Conservation (phyloP, 1,140 invertebrate species). For the Trachymyrmex septentrionalis region DNA sequence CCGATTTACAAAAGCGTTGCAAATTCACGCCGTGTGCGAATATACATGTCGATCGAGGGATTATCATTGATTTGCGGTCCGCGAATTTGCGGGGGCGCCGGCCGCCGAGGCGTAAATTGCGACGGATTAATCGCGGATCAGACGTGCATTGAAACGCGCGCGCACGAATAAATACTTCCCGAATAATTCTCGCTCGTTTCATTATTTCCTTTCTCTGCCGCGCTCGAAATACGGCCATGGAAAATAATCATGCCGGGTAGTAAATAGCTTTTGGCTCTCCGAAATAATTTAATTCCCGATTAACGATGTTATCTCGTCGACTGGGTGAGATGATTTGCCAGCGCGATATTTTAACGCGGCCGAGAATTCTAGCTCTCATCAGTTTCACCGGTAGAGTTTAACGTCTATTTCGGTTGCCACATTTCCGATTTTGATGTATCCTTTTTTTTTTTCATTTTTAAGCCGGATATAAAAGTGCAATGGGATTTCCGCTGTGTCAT, state of each 20-base stretch:
- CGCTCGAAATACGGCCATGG: constrained; percentile 9
- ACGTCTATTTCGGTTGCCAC: constrained; percentile 7
- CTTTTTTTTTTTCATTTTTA: constrained; percentile 33
- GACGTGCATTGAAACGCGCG: constrained; percentile 33
- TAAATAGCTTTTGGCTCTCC: constrained; percentile 30
- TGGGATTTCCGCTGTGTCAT: constrained; percentile 10
- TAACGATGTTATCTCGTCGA: constrained; percentile 46
- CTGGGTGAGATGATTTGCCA: constrained; percentile 7
- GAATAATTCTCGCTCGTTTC: constrained; percentile 54
- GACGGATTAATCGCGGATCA: constrained; percentile 64
- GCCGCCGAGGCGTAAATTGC: constrained; percentile 62
- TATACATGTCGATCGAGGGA: constrained; percentile 55
- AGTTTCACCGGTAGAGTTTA: neutral
- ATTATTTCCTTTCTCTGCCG: constrained; percentile 21
- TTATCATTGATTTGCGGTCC: constrained; percentile 66
- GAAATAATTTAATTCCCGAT: constrained; percentile 62
- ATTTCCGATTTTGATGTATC: constrained; percentile 33
- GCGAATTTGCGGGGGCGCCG: constrained; percentile 41
- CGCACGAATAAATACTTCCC: constrained; percentile 48
- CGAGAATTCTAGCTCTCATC: constrained; percentile 9
- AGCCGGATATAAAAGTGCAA: constrained; percentile 48
- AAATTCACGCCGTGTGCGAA: constrained; percentile 50
- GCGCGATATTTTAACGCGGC: neutral
- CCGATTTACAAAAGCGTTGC: constrained; percentile 49
- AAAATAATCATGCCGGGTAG: constrained; percentile 22